phyloP scores from a whole-genome alignment of 2,797 vertebrate species.

The Centropyge bicolor region DNA sequence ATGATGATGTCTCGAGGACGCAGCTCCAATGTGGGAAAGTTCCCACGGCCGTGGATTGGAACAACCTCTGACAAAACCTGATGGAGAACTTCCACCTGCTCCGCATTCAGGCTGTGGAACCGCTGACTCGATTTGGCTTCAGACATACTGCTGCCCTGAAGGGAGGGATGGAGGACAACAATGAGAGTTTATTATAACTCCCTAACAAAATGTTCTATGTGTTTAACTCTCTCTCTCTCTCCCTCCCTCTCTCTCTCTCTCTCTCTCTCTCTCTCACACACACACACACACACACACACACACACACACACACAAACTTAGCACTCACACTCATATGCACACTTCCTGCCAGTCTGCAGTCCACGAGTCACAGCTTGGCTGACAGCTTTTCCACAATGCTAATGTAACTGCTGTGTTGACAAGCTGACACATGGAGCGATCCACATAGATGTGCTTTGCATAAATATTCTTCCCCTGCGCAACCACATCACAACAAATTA shows the following conservation, averaged over 20 bases:
- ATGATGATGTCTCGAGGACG: slow-evolving; percentile 95
- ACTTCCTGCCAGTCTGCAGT: slow-evolving; percentile 70
- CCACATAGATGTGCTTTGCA: slow-evolving; percentile 58
- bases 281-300: slow-evolving; percentile 17
- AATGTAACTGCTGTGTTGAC: slow-evolving; percentile 77
- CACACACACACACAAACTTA: slow-evolving; percentile 31
- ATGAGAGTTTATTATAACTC: slow-evolving; percentile 48
- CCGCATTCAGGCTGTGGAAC: slow-evolving; percentile 93
- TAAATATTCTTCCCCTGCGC: slow-evolving; percentile 50
- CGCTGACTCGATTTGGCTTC: slow-evolving; percentile 88
- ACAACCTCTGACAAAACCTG: slow-evolving; percentile 93
- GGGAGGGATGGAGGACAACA: slow-evolving; percentile 18
- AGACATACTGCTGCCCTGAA: slow-evolving; percentile 87
- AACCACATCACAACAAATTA: slow-evolving; percentile 54
- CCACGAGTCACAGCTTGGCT: slow-evolving; percentile 81
- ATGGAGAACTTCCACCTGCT: slow-evolving; percentile 94
- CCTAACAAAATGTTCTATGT: slow-evolving; percentile 34
- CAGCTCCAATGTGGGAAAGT: slow-evolving; percentile 97
- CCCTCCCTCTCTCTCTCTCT: slow-evolving; percentile 7
- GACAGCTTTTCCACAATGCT: slow-evolving; percentile 80
- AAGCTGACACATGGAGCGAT: slow-evolving; percentile 67
- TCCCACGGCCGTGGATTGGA: slow-evolving; percentile 95
- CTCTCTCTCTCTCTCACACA: neutral
- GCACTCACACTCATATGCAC: slow-evolving; percentile 45
- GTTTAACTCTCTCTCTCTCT: slow-evolving; percentile 35